Conservation (phyloP, 2,888 invertebrate genomes). For the Cosmorhoe ocellata region DNA sequence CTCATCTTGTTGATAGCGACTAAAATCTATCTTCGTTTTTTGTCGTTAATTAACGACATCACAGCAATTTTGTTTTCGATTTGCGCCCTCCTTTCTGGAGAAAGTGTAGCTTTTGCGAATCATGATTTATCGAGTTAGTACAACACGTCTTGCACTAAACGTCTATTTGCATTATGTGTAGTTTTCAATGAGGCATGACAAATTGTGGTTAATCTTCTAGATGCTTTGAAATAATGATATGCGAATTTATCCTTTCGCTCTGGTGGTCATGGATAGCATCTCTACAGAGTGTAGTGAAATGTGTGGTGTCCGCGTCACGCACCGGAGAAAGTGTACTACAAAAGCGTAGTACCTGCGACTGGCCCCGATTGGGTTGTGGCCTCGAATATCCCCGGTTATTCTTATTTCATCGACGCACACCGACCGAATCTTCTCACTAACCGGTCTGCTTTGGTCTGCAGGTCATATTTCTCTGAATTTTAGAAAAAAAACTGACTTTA, state of each 20-base stretch:
- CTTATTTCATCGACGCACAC: slow-evolving; percentile 49
- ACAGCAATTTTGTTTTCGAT: slow-evolving; percentile 39
- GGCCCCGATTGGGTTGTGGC: slow-evolving; percentile 78
- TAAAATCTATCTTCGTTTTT: slow-evolving; percentile 12
- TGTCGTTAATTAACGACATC: slow-evolving; percentile 33
- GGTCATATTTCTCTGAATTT: slow-evolving; percentile 37
- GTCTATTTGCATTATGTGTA: slow-evolving; percentile 26
- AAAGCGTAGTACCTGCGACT: slow-evolving; percentile 64
- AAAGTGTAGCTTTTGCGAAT: slow-evolving; percentile 55
- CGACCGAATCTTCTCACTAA: slow-evolving; percentile 43
- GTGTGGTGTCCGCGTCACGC: slow-evolving; percentile 69
- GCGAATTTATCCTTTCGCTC: slow-evolving; percentile 26
- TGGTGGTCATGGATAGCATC: slow-evolving; percentile 23
- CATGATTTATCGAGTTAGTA: slow-evolving; percentile 46
- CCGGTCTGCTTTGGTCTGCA: slow-evolving; percentile 43
- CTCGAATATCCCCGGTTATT: slow-evolving; percentile 71
- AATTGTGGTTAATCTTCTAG: slow-evolving; percentile 1
- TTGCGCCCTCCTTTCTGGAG: slow-evolving; percentile 46
- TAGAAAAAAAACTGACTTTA: slow-evolving; percentile 35
- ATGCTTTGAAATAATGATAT: slow-evolving; percentile 19
- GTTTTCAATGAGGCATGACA: slow-evolving; percentile 18
- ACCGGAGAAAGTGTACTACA: slow-evolving; percentile 79
- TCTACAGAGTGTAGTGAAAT: slow-evolving; percentile 59
- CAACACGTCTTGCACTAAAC: slow-evolving; percentile 49
- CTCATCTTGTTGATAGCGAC: too few species aligned